Conservation (phyloP, 1,140 invertebrate genomes). For the Temnothorax nylanderi region DNA sequence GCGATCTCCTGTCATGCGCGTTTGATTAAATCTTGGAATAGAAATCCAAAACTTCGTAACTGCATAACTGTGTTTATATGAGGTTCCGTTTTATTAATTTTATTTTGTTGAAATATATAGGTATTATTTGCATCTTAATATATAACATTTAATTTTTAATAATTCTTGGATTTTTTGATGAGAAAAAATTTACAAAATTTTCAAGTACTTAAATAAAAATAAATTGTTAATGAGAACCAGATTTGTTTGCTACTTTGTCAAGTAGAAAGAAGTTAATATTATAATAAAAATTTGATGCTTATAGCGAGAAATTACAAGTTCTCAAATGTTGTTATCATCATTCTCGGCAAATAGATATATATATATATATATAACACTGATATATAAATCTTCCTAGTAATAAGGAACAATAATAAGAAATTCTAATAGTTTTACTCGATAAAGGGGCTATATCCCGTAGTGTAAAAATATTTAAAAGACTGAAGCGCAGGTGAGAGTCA, state of each 20-base stretch:
- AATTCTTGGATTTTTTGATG: no score
- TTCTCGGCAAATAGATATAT: background rate
- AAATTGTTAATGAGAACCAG: no score
- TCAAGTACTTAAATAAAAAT: background rate
- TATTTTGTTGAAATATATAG: background rate
- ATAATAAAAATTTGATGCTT: background rate
- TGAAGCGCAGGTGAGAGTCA: constrained; percentile 64
- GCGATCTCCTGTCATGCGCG: background rate
- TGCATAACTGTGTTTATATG: background rate
- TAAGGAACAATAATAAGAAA: no score
- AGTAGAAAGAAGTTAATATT: background rate
- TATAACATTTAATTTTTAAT: background rate
- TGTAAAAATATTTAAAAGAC: background rate
- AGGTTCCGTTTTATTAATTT: background rate
- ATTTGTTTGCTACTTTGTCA: background rate
- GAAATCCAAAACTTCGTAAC: background rate
- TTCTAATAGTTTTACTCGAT: background rate
- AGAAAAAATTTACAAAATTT: background rate
- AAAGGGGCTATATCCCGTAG: background rate
- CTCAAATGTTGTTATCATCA: background rate
- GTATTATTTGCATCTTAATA: no score
- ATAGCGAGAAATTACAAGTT: background rate
- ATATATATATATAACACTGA: no score
- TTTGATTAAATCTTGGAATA: background rate
- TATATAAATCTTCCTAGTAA: no score